phyloP scores from a whole-genome alignment of 30 jellyfish, hydroid and myxozoan genomes.

The Cassiopea xamachana region DNA sequence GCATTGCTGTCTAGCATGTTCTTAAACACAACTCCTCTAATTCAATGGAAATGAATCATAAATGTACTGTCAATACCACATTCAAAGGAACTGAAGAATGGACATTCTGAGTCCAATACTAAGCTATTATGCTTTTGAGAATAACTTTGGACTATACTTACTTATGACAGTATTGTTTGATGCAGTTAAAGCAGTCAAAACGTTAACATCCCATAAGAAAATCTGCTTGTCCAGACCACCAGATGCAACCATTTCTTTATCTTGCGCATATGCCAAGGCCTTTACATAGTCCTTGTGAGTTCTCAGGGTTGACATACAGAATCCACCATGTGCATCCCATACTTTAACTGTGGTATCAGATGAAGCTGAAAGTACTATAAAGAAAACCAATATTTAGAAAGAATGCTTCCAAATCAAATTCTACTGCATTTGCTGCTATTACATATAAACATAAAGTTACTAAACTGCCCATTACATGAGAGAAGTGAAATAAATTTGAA shows the following conservation, averaged over 20 bases:
- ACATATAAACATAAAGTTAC: not conserved
- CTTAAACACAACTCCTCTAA: no score
- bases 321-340: slow-evolving; percentile 99
- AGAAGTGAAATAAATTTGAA: no score
- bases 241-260: slow-evolving; percentile 95
- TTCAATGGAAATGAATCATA: no score
- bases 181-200: slow-evolving; percentile 95
- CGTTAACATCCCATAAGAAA: slow-evolving; percentile 98
- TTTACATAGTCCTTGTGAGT: slow-evolving; percentile 98
- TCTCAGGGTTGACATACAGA: slow-evolving; percentile 98
- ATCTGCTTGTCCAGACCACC: slow-evolving; percentile 98
- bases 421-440: no score
- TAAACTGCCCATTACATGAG: not conserved
- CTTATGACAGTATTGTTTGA: slow-evolving; percentile 96
- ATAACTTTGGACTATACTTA: slow-evolving; percentile 26
- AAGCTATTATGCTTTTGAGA: no score
- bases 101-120: no score
- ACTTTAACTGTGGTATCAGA: slow-evolving; percentile 99
- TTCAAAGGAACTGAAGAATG: no score
- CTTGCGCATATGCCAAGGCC: slow-evolving; percentile 98
- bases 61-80: no score
- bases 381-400: not conserved
- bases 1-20: no score
- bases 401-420: no score
- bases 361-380: slow-evolving; percentile 95